A percentile compares a stretch with the other conserved stretches of the same genome.
Conservation (phyloP, 2,888 invertebrate species). For the Leptinotarsa rubiginosa region DNA sequence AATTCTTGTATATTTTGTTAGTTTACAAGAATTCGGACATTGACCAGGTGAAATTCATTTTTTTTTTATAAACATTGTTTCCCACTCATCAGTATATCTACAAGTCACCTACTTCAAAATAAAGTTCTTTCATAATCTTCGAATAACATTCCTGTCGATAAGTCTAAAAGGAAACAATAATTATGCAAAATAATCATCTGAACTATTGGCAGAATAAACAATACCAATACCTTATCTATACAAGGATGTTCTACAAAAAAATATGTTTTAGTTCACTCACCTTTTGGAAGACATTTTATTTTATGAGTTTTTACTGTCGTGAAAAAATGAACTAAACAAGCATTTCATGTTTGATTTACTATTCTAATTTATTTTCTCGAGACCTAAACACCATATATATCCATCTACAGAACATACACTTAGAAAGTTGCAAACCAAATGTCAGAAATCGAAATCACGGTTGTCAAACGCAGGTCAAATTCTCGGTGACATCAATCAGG, state of each 20-base stretch:
- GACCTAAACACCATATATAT: conserved; percentile 55
- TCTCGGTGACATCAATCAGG: background rate
- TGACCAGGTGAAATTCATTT: background rate
- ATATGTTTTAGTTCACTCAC: conserved; percentile 50
- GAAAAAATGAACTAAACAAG: conserved; percentile 49
- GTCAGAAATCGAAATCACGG: no score
- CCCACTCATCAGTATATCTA: background rate
- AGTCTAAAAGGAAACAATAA: background rate
- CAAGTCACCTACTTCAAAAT: no score
- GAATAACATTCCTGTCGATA: background rate
- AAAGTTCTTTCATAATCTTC: background rate
- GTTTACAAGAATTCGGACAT: background rate
- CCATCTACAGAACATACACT: conserved; percentile 29
- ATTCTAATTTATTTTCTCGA: conserved; percentile 51
- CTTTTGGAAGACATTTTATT: conserved; percentile 66
- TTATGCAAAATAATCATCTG: conserved; percentile 6
- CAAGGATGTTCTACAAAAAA: background rate
- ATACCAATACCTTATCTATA: conserved; percentile 6
- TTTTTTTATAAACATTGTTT: background rate
- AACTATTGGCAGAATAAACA: conserved; percentile 9
- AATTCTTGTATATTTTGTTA: background rate
- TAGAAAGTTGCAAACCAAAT: conserved; percentile 32
- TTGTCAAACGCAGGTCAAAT: background rate
- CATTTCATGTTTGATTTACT: conserved; percentile 55
- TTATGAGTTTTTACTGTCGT: conserved; percentile 42